Percentiles rank a stretch among this genome's conserved stretches.
phyloP scores from a whole-genome alignment of 1,140 invertebrate genomes.

The Melipona quadrifasciata region DNA sequence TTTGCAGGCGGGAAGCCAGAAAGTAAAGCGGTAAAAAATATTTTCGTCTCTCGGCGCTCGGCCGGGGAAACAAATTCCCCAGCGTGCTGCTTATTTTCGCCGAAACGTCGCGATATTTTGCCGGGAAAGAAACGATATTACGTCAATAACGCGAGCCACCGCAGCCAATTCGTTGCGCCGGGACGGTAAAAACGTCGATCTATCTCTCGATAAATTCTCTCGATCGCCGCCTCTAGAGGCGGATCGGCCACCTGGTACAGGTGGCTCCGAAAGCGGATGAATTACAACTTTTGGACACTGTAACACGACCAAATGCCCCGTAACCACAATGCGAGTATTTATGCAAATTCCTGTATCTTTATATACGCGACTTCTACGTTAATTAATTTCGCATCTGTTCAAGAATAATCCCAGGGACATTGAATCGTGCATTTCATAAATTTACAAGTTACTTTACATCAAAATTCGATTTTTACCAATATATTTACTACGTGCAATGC shows the following conservation, averaged over 20 bases:
- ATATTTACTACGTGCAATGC: too few species aligned
- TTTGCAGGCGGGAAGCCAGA: too few species aligned
- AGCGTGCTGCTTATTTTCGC: conserved; percentile 20
- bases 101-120: conserved; percentile 4
- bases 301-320: background rate
- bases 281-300: background rate
- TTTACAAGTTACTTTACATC: too few species aligned
- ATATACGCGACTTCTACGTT: too few species aligned
- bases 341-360: conserved; percentile 1
- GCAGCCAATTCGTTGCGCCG: conserved; percentile 4
- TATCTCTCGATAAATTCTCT: conserved; percentile 16
- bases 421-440: too few species aligned
- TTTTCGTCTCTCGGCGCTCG: background rate
- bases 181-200: conserved; percentile 7
- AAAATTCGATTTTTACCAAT: too few species aligned
- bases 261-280: background rate
- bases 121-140: conserved; percentile 27
- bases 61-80: background rate
- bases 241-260: background rate
- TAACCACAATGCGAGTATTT: background rate
- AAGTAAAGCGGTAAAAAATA: conserved; percentile 14
- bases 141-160: conserved; percentile 17
- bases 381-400: too few species aligned
- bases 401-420: too few species aligned
- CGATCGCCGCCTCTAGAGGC: background rate